These are phyloP conservation scores for Unio pictorum DNA, from an alignment of 2,888 invertebrate genomes.

Conservation along the genomic window DNA sequence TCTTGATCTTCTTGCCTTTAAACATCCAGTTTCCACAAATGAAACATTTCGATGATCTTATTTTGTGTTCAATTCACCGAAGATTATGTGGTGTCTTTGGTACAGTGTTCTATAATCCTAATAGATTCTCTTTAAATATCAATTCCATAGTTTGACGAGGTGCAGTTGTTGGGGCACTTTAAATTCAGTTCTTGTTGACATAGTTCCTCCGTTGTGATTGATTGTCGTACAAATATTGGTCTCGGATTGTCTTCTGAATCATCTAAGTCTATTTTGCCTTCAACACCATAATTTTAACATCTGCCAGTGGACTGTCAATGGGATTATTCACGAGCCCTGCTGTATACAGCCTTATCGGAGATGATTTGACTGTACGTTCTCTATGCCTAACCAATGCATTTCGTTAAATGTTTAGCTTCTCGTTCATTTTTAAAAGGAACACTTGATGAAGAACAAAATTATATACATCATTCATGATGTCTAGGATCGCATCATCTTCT, in stretches of 20 bases:
- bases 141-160: conserved; percentile 10
- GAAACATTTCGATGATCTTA: neutral
- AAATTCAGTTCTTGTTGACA: no score
- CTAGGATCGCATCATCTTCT: conserved; percentile 16
- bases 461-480: conserved; percentile 11
- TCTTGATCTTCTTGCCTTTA: no score
- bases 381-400: conserved; percentile 18
- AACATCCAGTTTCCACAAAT: no score
- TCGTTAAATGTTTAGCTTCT: conserved; percentile 16
- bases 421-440: conserved; percentile 6
- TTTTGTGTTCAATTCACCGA: no score
- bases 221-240: neutral
- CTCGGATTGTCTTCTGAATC: neutral
- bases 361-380: conserved; percentile 15
- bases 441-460: conserved; percentile 11
- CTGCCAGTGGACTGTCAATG: neutral
- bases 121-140: conserved; percentile 6
- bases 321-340: no score
- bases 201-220: no score
- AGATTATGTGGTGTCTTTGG: no score
- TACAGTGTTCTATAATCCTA: neutral
- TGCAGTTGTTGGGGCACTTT: conserved; percentile 5
- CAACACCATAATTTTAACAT: no score
- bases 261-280: no score
- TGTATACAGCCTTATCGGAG: conserved; percentile 4